phyloP scores from a whole-genome alignment of 2,888 invertebrate species.

The Ganaspis brasiliensis region DNA sequence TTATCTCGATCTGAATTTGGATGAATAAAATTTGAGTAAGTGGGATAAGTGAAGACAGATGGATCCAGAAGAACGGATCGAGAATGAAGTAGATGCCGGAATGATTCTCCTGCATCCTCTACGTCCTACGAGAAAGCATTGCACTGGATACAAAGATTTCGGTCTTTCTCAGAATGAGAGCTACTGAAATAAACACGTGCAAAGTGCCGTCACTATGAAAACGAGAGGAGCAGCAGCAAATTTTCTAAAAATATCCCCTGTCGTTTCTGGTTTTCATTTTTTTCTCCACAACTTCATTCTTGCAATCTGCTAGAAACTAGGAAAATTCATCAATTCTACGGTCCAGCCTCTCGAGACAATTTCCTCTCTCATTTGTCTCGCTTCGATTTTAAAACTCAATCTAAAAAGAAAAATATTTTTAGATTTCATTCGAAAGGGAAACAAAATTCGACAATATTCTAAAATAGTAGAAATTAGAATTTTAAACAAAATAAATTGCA shows the following conservation, averaged over 20 bases:
- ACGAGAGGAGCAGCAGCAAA: conserved; percentile 23
- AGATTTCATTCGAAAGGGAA: not conserved
- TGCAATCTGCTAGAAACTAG: not conserved
- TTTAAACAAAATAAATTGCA: no score
- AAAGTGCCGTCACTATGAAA: conserved; percentile 71
- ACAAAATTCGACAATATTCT: no score
- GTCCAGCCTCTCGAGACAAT: not conserved
- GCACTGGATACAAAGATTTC: conserved; percentile 60
- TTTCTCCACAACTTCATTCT: conserved; percentile 36
- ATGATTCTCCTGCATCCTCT: not conserved
- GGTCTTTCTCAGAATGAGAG: conserved; percentile 68
- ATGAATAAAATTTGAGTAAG: not conserved
- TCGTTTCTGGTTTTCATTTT: conserved; percentile 40
- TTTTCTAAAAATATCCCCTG: conserved; percentile 39
- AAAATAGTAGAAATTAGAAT: no score
- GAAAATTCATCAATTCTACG: conserved; percentile 49
- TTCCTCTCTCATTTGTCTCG: not conserved
- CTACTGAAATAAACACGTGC: conserved; percentile 76
- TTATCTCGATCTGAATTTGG: not conserved
- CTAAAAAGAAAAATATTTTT: not conserved
- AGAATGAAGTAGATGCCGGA: conserved; percentile 25
- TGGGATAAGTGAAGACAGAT: conserved; percentile 1
- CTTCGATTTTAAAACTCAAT: no score
- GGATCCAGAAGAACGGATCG: not conserved
- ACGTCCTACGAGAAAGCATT: not conserved